A percentile compares a stretch with the other conserved stretches of the same genome.
Conservation (phyloP, 2,888 invertebrate genomes). For the Agriopis aurantiaria region DNA sequence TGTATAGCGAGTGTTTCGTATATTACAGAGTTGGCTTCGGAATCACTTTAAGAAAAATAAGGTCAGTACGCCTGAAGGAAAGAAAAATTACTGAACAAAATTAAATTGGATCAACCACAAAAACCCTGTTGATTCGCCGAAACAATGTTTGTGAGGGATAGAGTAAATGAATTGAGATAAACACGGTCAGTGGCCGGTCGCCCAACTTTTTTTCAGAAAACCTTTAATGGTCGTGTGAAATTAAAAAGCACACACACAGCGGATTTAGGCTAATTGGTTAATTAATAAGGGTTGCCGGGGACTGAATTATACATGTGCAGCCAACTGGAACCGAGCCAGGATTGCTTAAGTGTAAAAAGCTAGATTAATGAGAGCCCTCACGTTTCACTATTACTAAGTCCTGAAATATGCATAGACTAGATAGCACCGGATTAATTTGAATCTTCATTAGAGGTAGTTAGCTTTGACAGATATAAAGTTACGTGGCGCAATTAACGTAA, state of each 20-base stretch:
- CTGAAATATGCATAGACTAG: constrained; percentile 37
- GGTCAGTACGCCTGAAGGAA: constrained; percentile 22
- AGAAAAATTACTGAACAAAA: constrained; percentile 34
- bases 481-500: constrained; percentile 15
- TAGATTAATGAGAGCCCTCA: constrained; percentile 60
- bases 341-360: constrained; percentile 69
- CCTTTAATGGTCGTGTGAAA: constrained; percentile 69
- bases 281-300: constrained; percentile 76
- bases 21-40: constrained; percentile 5
- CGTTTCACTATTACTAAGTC: constrained; percentile 37
- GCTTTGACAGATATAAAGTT: constrained; percentile 30
- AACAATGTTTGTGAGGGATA: constrained; percentile 59
- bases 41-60: constrained; percentile 23
- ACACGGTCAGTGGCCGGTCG: constrained; percentile 56
- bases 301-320: constrained; percentile 71
- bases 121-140: constrained; percentile 57
- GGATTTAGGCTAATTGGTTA: constrained; percentile 82
- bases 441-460: constrained; percentile 24
- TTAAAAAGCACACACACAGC: constrained; percentile 75
- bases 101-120: constrained; percentile 36
- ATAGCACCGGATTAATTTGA: constrained; percentile 35
- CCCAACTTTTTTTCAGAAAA: constrained; percentile 64
- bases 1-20: background rate
- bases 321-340: constrained; percentile 74
- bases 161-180: constrained; percentile 64